Base-by-base conservation (phyloP, 2,113 vertebrate species). In the Nesogale talazaci region DNA sequence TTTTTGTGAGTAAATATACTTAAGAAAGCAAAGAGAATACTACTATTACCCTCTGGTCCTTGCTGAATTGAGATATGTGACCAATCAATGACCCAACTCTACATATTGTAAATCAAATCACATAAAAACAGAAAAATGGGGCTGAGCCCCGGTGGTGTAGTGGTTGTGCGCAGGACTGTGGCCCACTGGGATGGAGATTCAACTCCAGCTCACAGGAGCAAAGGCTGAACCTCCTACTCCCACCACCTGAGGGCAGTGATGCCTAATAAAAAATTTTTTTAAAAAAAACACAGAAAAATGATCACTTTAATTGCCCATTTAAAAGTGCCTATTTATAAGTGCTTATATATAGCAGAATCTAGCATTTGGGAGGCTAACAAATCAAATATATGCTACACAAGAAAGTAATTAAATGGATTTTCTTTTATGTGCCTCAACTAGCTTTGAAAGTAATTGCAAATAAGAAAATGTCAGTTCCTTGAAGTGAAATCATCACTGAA, bases 401-500 rank as follows among this genome's bases (percentile, higher is more conserved):
- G 31, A 84, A 91, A 81, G 29, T 86, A 83, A 86, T 80, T 65
- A 87, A 77, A 36, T 20, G 89, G 40, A 61, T 77, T 93, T 94
- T n/a, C n/a, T 87, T 75, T 59, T 46, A 76, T 36, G 31, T 63
- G 61, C 65, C 70, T 83, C 34, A 36, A 67, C 84, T 52, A 57
- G 59, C 88, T 91, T 27, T 94, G 82, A 91, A 92, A 91, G 25
- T 87, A 89, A 88, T 75, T 90, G 93, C 74, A 93, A 85, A 19
- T 74, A 3, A 67, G 93, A 82, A 94, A n/a, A 79, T 80, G 83
- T 93, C 56, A 94, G 63, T 86, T 2, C n/a, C 76, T 3, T 86
- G 56, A 3, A 86, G 38, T 83, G 77, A 93, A 96, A 42, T 76
- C 57, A 95, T 40, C 76, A 85, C n/a, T 86, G 77, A 90, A 95